These are phyloP conservation scores for Macaria liturata DNA, from an alignment of 2,888 invertebrate genomes.

Conservation along the genomic window DNA sequence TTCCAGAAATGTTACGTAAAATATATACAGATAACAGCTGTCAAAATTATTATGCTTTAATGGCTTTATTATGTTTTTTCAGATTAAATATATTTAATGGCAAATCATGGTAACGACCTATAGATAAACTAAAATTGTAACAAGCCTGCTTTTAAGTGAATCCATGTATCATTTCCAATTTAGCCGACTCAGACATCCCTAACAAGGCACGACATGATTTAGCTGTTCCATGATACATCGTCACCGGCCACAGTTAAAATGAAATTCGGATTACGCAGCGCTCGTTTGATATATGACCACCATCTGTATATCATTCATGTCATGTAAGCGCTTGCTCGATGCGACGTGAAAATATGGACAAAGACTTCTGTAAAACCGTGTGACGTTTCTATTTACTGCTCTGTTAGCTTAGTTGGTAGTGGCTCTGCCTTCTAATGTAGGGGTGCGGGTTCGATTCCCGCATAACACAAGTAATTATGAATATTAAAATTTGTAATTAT, in stretches of 20 bases:
- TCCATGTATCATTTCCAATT: background rate
- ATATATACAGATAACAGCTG: too few relatives aligned
- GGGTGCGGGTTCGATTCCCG: too few relatives aligned
- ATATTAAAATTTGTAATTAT: too few relatives aligned
- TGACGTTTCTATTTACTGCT: background rate
- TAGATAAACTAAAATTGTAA: too few relatives aligned
- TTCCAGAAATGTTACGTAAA: too few relatives aligned
- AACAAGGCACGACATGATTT: slow-evolving; percentile 17
- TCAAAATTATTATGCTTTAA: too few relatives aligned
- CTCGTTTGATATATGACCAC: slow-evolving; percentile 29
- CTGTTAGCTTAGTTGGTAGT: too few relatives aligned
- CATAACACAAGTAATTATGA: too few relatives aligned
- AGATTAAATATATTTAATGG: too few relatives aligned
- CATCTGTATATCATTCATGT: slow-evolving; percentile 30
- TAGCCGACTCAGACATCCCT: background rate
- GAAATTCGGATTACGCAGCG: slow-evolving; percentile 34
- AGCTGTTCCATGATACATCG: slow-evolving; percentile 30
- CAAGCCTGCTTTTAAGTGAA: background rate
- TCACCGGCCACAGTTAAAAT: slow-evolving; percentile 32
- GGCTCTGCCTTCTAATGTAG: too few relatives aligned
- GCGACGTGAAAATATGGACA: slow-evolving; percentile 1
- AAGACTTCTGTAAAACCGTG: background rate
- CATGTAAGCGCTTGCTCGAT: slow-evolving; percentile 18
- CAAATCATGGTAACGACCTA: too few relatives aligned
- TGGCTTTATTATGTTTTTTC: too few relatives aligned